phyloP scores from a whole-genome alignment of 2,797 vertebrate genomes.

The Darevskia nairensis region DNA sequence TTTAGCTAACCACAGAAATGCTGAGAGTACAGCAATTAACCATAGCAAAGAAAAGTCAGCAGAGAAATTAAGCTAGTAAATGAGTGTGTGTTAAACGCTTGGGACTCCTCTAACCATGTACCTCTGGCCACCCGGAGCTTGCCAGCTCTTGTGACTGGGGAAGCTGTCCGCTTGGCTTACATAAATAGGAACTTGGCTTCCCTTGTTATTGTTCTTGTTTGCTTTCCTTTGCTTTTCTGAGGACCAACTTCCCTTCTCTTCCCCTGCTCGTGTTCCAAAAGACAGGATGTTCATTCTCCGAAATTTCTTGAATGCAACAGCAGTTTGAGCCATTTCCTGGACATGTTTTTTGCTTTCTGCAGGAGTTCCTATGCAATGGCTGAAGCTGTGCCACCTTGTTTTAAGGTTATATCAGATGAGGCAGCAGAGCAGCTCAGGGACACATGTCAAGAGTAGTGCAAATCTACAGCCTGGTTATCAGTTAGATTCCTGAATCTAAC shows the following conservation, averaged over 20 bases:
- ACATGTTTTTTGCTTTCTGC: background rate
- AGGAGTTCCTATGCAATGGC: background rate
- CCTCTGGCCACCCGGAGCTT: background rate
- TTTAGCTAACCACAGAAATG: background rate
- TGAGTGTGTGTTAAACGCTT: background rate
- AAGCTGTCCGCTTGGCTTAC: constrained; percentile 40
- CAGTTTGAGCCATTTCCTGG: constrained; percentile 17
- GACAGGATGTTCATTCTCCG: constrained; percentile 54
- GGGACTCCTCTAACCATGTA: background rate
- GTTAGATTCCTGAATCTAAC: too few species aligned
- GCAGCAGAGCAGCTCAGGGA: background rate
- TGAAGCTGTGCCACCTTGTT: background rate
- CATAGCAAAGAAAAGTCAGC: background rate
- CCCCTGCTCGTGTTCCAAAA: constrained; percentile 52
- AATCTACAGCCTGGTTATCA: rapidly evolving
- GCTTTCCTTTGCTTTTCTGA: constrained; percentile 23
- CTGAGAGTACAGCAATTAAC: background rate
- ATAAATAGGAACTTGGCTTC: constrained; percentile 30
- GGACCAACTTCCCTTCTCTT: constrained; percentile 30
- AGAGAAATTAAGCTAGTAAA: constrained; percentile 1
- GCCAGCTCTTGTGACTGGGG: constrained; percentile 12
- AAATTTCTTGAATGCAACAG: constrained; percentile 10
- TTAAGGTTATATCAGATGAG: background rate
- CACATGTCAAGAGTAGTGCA: rapidly evolving
- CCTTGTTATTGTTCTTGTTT: constrained; percentile 46